Percentiles rank a stretch among this genome's conserved stretches.
Conservation (phyloP, 2,113 vertebrate genomes). For the Pseudorectes ferrugineus region DNA sequence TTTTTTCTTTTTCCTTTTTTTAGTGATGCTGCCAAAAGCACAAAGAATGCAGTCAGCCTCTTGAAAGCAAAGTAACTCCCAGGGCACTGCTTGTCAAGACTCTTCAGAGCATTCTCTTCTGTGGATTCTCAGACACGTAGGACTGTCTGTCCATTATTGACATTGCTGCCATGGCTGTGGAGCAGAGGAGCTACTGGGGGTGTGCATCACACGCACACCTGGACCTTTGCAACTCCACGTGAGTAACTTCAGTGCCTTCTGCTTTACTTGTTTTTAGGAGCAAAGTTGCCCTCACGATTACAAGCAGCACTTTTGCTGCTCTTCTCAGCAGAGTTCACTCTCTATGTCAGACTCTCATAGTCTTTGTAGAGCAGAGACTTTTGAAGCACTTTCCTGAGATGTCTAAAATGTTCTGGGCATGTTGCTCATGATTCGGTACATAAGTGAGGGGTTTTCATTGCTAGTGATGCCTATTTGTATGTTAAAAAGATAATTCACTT, state of each 20-base stretch:
- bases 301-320: not conserved
- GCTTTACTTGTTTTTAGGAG: not conserved
- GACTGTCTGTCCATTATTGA: not conserved
- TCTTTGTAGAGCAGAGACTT: not conserved
- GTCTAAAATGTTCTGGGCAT: not conserved
- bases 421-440: not conserved
- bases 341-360: not conserved
- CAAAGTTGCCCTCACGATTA: not conserved
- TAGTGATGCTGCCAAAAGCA: not conserved
- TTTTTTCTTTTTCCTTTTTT: not conserved
- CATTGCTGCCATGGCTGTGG: not conserved
- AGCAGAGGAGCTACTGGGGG: not conserved
- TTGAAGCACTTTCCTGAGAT: not conserved
- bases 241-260: not conserved
- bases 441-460: not conserved
- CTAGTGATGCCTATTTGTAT: not conserved
- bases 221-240: not conserved
- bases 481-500: not conserved
- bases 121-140: not conserved
- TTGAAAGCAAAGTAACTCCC: conserved; percentile 16
- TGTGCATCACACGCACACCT: not conserved
- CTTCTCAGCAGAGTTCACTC: not conserved
- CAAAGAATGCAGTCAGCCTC: not conserved
- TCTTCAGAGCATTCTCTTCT: not conserved
- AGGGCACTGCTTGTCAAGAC: not conserved